phyloP scores from a whole-genome alignment of 2,888 invertebrate genomes.

The Calephelis perditalis region DNA sequence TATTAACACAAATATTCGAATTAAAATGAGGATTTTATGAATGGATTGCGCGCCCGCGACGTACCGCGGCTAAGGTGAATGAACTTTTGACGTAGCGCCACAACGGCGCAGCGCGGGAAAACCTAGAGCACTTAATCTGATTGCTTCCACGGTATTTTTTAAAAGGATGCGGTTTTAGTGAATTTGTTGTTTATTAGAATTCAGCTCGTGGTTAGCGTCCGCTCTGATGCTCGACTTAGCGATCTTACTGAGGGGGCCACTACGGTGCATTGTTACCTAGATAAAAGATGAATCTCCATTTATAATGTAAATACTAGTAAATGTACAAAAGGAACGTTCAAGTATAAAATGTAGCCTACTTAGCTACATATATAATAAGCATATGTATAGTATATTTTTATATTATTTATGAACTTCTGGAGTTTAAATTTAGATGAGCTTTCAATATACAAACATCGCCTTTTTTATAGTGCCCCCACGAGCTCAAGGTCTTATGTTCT shows the following conservation, averaged over 20 bases:
- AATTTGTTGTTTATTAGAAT: constrained; percentile 35
- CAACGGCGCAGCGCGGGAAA: constrained; percentile 50
- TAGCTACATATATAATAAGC: too few relatives aligned
- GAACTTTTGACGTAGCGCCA: constrained; percentile 34
- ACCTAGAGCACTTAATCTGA: constrained; percentile 58
- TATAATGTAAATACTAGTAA: too few relatives aligned
- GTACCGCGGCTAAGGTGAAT: constrained; percentile 32
- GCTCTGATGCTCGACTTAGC: constrained; percentile 18
- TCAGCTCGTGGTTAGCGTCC: constrained; percentile 27
- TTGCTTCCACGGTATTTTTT: constrained; percentile 51
- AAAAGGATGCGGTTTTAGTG: constrained; percentile 37
- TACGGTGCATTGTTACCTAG: constrained; percentile 17
- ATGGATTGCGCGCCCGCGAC: constrained; percentile 32
- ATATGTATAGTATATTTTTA: too few relatives aligned
- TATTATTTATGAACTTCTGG: too few relatives aligned
- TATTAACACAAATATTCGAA: constrained; percentile 24
- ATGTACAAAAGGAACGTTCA: too few relatives aligned
- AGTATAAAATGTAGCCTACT: too few relatives aligned
- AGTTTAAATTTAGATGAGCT: too few relatives aligned
- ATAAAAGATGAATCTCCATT: background rate
- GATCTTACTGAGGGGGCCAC: constrained; percentile 20
- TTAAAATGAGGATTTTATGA: constrained; percentile 33
- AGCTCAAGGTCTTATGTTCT: too few relatives aligned
- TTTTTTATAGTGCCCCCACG: too few relatives aligned
- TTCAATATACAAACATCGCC: too few relatives aligned